Evolutionary conservation across 2,888 invertebrate genomes (phyloP).

Genomic region (Labia minor): DNA sequence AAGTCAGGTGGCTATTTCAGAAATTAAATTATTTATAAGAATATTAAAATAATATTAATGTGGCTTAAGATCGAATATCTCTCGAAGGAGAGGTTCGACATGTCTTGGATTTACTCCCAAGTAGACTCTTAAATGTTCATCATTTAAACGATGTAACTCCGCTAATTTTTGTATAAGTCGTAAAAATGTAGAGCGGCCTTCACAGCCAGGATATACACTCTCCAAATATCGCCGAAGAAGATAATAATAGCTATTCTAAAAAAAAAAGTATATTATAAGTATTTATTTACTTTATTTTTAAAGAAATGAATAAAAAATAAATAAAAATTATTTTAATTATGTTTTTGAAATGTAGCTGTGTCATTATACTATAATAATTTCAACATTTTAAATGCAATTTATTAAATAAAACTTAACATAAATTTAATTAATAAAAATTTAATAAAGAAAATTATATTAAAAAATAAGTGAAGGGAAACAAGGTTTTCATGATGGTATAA

Average conservation of each 20-base stretch:
- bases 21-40: background rate
- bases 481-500: too few species aligned
- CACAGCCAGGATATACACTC: constrained; percentile 71
- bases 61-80: constrained; percentile 85
- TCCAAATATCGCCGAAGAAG: constrained; percentile 72
- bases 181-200: constrained; percentile 76
- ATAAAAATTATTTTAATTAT: too few species aligned
- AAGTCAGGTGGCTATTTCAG: too few species aligned
- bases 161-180: constrained; percentile 83
- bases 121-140: constrained; percentile 84
- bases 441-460: too few species aligned
- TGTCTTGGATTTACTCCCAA: constrained; percentile 83
- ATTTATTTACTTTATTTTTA: background rate
- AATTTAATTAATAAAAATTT: too few species aligned
- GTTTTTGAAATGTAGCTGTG: too few species aligned
- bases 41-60: background rate
- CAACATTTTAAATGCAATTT: too few species aligned
- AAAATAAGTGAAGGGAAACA: too few species aligned
- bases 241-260: constrained; percentile 80
- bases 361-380: too few species aligned
- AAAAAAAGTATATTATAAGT: constrained; percentile 27
- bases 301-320: constrained; percentile 22
- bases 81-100: constrained; percentile 85
- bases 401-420: too few species aligned
- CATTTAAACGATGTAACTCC: constrained; percentile 77